Evolutionary conservation across 1,140 invertebrate species (phyloP), one percentile per base, ranked within the genome.

Genomic region (Coptotermes formosanus): DNA sequence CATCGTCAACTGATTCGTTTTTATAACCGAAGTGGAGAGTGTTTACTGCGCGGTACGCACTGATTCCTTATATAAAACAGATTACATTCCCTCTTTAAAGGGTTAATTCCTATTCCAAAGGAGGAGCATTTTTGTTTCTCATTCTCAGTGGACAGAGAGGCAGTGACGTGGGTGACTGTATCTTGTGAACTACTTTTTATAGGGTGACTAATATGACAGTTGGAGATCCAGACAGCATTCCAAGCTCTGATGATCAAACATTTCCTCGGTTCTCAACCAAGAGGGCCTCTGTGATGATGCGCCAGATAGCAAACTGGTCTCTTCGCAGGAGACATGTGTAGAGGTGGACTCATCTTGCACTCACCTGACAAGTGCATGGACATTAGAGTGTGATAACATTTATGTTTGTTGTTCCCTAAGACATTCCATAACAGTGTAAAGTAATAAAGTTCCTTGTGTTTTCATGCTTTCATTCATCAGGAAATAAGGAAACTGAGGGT

Each of bases 271-370:
- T 87, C 45, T 81, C 84, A 7, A 81, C 84, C 59, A 87, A 87
- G 75, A 85, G 86, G 75, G 59, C 86, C n/a, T 87, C 86, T 64
- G 52, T 87, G 69, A 75, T 87, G 52, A 81, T 87, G 55, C 59
- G 86, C 30, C 86, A 87, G 21, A 82, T 87, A 82, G 86, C 86
- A 69, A 87, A 85, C 43, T 87, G 86, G 86, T 87, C 86, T 44
- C 82, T 87, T 82, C 84, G 86, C 38, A 82, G 86, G 55, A 85
- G 86, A 82, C 85, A 87, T 45, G 30, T 87, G 84, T 87, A 87
- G 84, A 84, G 23, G n/a, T 25, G 25, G 14, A n/a, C 64, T 8
- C n/a, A 25, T n/a, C n/a, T 7, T 25, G n/a, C 64, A 75, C n/a
- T 55, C 52, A 21, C 19, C 52, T 55, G 52, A 55, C 52, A 19